Evolutionary conservation across 1,140 invertebrate genomes (phyloP).

Genomic region (Aphis craccivora): DNA sequence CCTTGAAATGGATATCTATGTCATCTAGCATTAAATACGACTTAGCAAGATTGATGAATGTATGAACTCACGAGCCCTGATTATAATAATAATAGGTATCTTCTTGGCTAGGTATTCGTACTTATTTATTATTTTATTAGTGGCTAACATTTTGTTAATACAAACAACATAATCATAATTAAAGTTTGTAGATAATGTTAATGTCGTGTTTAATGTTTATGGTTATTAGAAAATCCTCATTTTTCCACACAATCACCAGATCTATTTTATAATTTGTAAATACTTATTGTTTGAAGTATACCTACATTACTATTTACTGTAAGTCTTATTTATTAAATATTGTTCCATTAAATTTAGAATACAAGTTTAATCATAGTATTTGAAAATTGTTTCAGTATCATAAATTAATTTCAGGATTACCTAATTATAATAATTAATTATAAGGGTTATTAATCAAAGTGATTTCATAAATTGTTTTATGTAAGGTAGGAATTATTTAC

Average conservation of each 20-base stretch:
- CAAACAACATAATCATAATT: neutral
- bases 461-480: neutral
- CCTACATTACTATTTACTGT: neutral
- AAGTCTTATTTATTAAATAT: neutral
- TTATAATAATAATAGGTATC: neutral
- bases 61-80: too few relatives aligned
- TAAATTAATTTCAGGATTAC: too few relatives aligned
- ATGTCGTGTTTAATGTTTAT: too few relatives aligned
- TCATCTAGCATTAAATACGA: too few relatives aligned
- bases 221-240: too few relatives aligned
- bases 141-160: neutral
- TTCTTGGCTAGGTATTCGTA: neutral
- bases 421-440: too few relatives aligned
- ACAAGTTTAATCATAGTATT: neutral
- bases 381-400: neutral
- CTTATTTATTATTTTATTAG: neutral
- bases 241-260: neutral
- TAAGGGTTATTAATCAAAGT: neutral
- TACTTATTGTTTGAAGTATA: neutral
- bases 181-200: neutral
- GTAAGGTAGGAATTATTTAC: neutral
- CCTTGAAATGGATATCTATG: too few relatives aligned
- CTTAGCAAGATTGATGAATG: too few relatives aligned
- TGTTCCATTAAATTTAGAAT: neutral
- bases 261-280: constrained; percentile 19